phyloP scores from a whole-genome alignment of 2,113 vertebrate species.

The Speoplatyrhinus poulsoni region DNA sequence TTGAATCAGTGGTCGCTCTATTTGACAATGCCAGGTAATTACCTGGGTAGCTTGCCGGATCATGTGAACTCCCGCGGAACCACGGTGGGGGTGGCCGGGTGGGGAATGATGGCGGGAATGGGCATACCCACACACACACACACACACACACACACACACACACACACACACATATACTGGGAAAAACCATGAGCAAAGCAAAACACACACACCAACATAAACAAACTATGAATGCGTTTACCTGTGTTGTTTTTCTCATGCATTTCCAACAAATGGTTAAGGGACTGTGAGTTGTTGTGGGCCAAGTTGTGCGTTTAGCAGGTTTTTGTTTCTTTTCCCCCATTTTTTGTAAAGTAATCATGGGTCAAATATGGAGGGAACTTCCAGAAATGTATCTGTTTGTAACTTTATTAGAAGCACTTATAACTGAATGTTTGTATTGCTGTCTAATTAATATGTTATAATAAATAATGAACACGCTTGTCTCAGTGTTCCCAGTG shows the following conservation, averaged over 20 bases:
- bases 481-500: neutral
- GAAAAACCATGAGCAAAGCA: neutral
- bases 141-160: constrained; percentile 28
- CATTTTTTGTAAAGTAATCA: no score
- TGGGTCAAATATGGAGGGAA: no score
- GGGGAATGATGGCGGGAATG: constrained; percentile 37
- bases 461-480: no score
- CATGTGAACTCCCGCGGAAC: constrained; percentile 74
- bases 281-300: constrained; percentile 15
- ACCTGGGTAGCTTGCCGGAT: constrained; percentile 75
- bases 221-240: constrained; percentile 68
- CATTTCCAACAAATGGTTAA: constrained; percentile 26
- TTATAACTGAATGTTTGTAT: neutral
- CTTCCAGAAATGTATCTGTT: no score
- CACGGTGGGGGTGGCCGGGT: constrained; percentile 29
- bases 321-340: no score
- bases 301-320: no score
- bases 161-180: constrained; percentile 11
- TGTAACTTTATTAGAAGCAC: no score
- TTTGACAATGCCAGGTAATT: constrained; percentile 80
- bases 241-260: constrained; percentile 45
- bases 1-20: constrained; percentile 75
- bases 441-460: neutral
- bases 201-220: constrained; percentile 15
- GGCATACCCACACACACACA: constrained; percentile 52